Evolutionary conservation across 2,797 vertebrate species (phyloP).

Genomic region (Myotis findleyi): DNA sequence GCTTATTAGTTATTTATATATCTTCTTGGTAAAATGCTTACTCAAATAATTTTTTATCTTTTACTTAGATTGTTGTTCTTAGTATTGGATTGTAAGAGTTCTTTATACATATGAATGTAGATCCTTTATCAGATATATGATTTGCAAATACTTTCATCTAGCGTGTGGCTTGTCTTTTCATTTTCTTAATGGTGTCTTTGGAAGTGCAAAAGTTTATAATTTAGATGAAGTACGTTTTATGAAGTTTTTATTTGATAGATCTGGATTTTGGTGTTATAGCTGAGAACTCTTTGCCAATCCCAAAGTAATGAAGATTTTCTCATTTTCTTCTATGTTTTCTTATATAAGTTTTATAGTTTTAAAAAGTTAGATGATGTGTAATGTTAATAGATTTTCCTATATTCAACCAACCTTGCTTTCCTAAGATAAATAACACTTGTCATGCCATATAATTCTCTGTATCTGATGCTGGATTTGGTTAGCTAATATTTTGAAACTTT

Average conservation of each 20-base stretch:
- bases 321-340: background rate
- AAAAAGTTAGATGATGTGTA: background rate
- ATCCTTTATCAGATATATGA: background rate
- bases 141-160: background rate
- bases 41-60: background rate
- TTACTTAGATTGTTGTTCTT: background rate
- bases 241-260: constrained; percentile 24
- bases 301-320: background rate
- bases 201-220: background rate
- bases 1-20: background rate
- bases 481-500: background rate
- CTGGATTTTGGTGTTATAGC: background rate
- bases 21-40: constrained; percentile 30
- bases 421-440: background rate
- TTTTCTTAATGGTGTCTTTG: background rate
- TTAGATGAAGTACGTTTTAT: background rate
- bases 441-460: background rate
- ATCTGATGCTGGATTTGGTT: background rate
- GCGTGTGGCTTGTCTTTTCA: background rate
- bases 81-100: background rate
- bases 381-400: background rate
- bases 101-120: background rate
- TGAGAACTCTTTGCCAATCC: background rate
- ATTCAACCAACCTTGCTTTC: background rate
- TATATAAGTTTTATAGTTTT: background rate